Conservation (phyloP, 64 coral and sea anemone species). For the Cladopsammia gracilis region DNA sequence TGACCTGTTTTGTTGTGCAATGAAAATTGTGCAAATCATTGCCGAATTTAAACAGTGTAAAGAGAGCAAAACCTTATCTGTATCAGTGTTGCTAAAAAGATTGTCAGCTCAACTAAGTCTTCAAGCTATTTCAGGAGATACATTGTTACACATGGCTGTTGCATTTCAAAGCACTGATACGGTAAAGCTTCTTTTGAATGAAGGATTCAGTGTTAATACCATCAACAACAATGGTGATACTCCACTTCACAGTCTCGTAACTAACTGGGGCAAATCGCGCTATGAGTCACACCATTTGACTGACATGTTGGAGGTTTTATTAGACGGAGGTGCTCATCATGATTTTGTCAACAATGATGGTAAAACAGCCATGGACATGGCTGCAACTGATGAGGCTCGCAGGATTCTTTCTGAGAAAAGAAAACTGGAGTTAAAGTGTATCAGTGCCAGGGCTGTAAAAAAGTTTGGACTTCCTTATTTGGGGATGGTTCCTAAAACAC, state of each 20-base stretch:
- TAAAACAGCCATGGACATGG: conserved; percentile 37
- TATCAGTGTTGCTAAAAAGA: too few relatives aligned
- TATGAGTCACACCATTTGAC: background rate
- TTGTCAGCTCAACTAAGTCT: too few relatives aligned
- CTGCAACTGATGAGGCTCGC: conserved; percentile 30
- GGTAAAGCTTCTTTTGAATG: conserved; percentile 12
- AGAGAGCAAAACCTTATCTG: too few relatives aligned
- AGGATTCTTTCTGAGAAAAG: conserved; percentile 40
- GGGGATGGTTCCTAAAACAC: conserved; percentile 48
- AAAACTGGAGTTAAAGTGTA: conserved; percentile 45
- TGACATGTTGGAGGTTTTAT: conserved; percentile 10
- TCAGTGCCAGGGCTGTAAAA: conserved; percentile 43
- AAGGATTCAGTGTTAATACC: conserved; percentile 36
- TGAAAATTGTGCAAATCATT: too few relatives aligned
- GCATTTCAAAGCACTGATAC: conserved; percentile 7
- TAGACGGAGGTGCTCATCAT: conserved; percentile 9
- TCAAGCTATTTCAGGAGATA: background rate
- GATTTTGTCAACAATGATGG: conserved; percentile 20
- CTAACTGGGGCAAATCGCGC: too few relatives aligned
- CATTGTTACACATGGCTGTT: background rate
- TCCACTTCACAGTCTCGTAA: conserved; percentile 7
- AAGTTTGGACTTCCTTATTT: conserved; percentile 44
- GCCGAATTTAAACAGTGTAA: too few relatives aligned
- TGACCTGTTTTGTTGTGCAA: too few relatives aligned
- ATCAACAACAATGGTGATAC: conserved; percentile 50